Conservation (phyloP, 2,888 invertebrate genomes). For the Listrodromus nycthemerus region DNA sequence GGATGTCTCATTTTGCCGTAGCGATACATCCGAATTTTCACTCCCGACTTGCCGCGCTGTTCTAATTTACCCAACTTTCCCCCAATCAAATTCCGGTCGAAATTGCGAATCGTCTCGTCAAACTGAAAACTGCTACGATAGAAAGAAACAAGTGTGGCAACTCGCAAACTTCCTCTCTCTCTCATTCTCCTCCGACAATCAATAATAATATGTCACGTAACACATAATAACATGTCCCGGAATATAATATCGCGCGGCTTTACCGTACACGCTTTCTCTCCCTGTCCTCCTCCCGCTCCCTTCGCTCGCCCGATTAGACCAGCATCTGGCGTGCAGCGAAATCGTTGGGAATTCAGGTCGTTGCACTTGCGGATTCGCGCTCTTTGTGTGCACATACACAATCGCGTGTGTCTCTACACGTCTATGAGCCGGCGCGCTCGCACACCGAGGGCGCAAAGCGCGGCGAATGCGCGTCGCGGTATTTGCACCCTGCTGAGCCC, state of each 20-base stretch:
- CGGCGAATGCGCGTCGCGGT: constrained; percentile 10
- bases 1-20: too few species aligned
- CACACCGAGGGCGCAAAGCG: constrained; percentile 45
- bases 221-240: constrained; percentile 46
- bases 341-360: constrained; percentile 67
- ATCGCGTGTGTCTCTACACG: not conserved
- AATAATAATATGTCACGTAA: constrained; percentile 27
- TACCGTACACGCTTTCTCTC: constrained; percentile 39
- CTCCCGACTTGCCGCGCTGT: too few species aligned
- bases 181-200: not conserved
- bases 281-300: constrained; percentile 1
- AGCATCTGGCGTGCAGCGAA: constrained; percentile 62
- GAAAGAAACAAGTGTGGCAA: too few species aligned
- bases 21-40: too few species aligned
- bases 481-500: constrained; percentile 30
- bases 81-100: too few species aligned
- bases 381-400: not conserved
- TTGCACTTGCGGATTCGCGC: constrained; percentile 63
- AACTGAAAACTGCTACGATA: too few species aligned
- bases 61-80: too few species aligned
- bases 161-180: too few species aligned
- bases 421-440: not conserved
- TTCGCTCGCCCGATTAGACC: constrained; percentile 56
- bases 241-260: constrained; percentile 45
- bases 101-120: too few species aligned